Base-by-base conservation (phyloP, 2,113 vertebrate species). In the Mastomys coucha region DNA sequence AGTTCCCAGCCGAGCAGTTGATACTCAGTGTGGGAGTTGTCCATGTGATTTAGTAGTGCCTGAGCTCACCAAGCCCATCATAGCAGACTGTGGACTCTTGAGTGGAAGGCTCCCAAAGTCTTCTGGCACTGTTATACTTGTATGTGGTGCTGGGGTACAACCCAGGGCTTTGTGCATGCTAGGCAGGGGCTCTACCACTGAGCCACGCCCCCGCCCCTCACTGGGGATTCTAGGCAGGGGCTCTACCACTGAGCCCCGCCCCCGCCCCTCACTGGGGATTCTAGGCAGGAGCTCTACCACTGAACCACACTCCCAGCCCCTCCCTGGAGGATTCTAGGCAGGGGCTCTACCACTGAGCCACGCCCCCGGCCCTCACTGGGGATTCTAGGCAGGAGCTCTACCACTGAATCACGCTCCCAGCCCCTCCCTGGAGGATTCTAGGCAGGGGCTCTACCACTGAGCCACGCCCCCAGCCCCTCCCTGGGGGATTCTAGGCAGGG, bases 11-110 rank as follows among this genome's bases (percentile, higher is more conserved):
- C 77, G 28, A 9, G n/a, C 19, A 56, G 53, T 81, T 17, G 19
- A 24, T 36, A 81, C 53, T 13, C 20, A 75, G 75, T 8, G 5
- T 0, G 5, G 28, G 7, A 0, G 2, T 12, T 20, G 22, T 12
- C 3, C 3, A 2, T 42, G 19, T 65, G 7, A 13, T 42, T 56
- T 31, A 31, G 60, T 13, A 17, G 24, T 3, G 4, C 13, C 11
- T 7, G 24, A 1, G 4, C 72, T 69, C 63, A 7, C 73, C 80
- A 86, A 77, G 31, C 67, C 36, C 31, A 13, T 49, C 2, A 0
- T 31, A 36, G 72, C 0, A 22, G 20, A 49, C 13, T 24, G 53
- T 22, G 76, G 65, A 2, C 26, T 17, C 26, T 17, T 42, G 75
- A 70, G 58, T 4, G 0, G 14, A 17, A 76, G 69, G 2, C 45